Conservation (phyloP, 2,797 vertebrate genomes). For the Chloroceryle inda region DNA sequence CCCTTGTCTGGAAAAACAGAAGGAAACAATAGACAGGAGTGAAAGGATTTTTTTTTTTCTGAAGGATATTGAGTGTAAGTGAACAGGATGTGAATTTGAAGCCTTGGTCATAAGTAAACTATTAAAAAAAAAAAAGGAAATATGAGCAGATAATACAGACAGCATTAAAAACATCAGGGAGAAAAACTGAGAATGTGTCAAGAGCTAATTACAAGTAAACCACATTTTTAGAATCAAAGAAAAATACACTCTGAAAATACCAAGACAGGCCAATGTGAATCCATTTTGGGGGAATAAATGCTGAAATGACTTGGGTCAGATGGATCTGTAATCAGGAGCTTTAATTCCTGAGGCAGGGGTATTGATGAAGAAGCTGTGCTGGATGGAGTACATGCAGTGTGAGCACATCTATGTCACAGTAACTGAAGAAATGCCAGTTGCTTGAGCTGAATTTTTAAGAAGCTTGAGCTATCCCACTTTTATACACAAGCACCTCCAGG, state of each 20-base stretch:
- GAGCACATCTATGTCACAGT: not conserved
- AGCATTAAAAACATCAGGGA: not conserved
- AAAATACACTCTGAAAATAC: not conserved
- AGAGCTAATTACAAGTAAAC: not conserved
- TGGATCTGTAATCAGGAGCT: not conserved
- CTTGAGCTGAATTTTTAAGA: not conserved
- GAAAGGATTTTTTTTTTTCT: not conserved
- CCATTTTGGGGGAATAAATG: not conserved
- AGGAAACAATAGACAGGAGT: conserved; percentile 27
- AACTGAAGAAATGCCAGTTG: not conserved
- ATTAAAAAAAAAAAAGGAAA: not conserved
- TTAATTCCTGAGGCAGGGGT: not conserved
- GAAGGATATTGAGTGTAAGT: not conserved
- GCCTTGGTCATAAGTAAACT: not conserved
- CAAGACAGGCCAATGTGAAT: not conserved
- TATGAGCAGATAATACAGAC: not conserved
- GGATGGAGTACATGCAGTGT: not conserved
- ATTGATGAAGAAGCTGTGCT: rapidly evolving
- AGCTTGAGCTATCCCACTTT: not conserved
- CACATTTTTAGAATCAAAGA: not conserved
- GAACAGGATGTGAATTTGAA: conserved; percentile 49
- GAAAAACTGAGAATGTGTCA: not conserved
- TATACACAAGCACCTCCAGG: not conserved
- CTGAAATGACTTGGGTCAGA: not conserved
- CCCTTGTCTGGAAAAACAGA: conserved; percentile 27